Evolutionary conservation across 1,140 invertebrate species (phyloP).

Genomic region (Ips nitidus): DNA sequence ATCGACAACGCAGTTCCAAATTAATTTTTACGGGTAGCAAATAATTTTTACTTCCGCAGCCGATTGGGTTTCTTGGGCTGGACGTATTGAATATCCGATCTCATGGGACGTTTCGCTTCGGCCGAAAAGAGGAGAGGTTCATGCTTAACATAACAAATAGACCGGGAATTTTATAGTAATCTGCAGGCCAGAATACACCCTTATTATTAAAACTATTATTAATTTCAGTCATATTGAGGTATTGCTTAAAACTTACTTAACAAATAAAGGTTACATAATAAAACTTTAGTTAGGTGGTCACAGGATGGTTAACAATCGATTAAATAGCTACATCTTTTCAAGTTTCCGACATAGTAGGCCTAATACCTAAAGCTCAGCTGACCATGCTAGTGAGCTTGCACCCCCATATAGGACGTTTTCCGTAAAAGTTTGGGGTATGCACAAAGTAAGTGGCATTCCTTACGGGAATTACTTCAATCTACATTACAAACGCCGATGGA

Average conservation of each 20-base stretch:
- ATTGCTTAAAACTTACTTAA: too few species aligned
- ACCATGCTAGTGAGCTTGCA: slow-evolving; percentile 31
- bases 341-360: slow-evolving; percentile 23
- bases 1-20: background rate
- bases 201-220: background rate
- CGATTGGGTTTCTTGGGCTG: slow-evolving; percentile 19
- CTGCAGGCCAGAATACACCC: background rate
- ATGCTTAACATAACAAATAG: slow-evolving; percentile 30
- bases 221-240: background rate
- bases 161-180: slow-evolving; percentile 1
- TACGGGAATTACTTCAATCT: slow-evolving; percentile 40
- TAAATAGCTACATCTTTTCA: too few species aligned
- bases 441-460: slow-evolving; percentile 40
- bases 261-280: too few species aligned
- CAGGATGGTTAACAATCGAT: too few species aligned
- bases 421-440: slow-evolving; percentile 27
- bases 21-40: slow-evolving; percentile 13
- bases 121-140: slow-evolving; percentile 22
- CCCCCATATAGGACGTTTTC: slow-evolving; percentile 27
- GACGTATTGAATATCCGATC: slow-evolving; percentile 15
- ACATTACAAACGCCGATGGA: slow-evolving; percentile 37
- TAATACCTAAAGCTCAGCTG: slow-evolving; percentile 24
- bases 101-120: slow-evolving; percentile 8
- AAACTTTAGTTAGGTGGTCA: too few species aligned
- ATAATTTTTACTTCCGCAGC: slow-evolving; percentile 17